A percentile compares a stretch with the other conserved stretches of the same genome.
Evolutionary conservation across 2,888 invertebrate species (phyloP).

Genomic region (Sesamia inferens): DNA sequence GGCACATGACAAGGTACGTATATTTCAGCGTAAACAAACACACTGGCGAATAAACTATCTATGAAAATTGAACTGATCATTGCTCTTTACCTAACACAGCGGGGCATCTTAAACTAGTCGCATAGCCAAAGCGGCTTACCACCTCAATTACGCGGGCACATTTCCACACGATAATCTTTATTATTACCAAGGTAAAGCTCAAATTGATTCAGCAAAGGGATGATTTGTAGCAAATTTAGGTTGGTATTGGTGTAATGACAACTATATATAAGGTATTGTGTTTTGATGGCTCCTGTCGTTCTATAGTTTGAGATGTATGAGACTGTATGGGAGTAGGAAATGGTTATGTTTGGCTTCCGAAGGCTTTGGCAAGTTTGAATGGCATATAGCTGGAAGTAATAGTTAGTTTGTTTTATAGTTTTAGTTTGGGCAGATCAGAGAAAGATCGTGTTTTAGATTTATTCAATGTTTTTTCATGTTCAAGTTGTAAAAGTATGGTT

Average conservation of each 20-base stretch:
- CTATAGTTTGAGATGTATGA: slow-evolving; percentile 82
- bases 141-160: neutral
- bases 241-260: slow-evolving; percentile 73
- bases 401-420: slow-evolving; percentile 83
- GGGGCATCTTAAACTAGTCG: slow-evolving; percentile 82
- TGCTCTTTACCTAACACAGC: slow-evolving; percentile 82
- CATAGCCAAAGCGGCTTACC: slow-evolving; percentile 71
- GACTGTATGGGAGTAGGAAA: slow-evolving; percentile 81
- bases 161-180: neutral
- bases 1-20: too few species aligned
- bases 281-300: slow-evolving; percentile 86
- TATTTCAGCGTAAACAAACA: slow-evolving; percentile 11
- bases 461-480: neutral
- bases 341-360: slow-evolving; percentile 81
- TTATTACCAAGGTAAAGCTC: slow-evolving; percentile 1
- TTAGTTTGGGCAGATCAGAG: slow-evolving; percentile 59
- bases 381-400: slow-evolving; percentile 77
- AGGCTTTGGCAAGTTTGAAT: slow-evolving; percentile 81
- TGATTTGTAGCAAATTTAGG: neutral
- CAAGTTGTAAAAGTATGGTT: neutral
- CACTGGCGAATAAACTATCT: slow-evolving; percentile 64
- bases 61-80: slow-evolving; percentile 79
- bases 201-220: slow-evolving; percentile 4
- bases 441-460: neutral
- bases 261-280: slow-evolving; percentile 89